A percentile compares a stretch with the other conserved stretches of the same genome.
Evolutionary conservation across 1,140 invertebrate species (phyloP).

Genomic region (Trichoplusia ni): DNA sequence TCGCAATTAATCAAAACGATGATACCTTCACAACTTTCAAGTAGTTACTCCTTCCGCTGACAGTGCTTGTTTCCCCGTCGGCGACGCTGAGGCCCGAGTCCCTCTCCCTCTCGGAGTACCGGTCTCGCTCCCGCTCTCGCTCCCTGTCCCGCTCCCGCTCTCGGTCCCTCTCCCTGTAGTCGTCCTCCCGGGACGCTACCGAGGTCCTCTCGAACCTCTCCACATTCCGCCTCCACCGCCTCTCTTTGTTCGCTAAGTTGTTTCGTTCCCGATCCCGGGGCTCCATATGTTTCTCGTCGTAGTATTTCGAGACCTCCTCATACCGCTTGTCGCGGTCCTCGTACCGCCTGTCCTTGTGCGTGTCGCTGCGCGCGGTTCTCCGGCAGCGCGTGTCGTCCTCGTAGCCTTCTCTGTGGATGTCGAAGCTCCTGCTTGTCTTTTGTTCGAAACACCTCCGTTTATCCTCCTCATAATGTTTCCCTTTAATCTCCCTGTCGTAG

Average conservation of each 20-base stretch:
- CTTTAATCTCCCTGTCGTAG: conserved; percentile 42
- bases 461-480: conserved; percentile 49
- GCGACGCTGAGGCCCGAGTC: conserved; percentile 70
- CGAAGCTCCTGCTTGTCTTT: conserved; percentile 67
- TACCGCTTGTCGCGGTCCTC: conserved; percentile 53
- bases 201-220: conserved; percentile 66
- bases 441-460: conserved; percentile 54
- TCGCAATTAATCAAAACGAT: too few relatives aligned
- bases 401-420: conserved; percentile 54
- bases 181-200: conserved; percentile 60
- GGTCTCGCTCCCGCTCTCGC: conserved; percentile 31
- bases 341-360: conserved; percentile 47
- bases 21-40: conserved; percentile 69
- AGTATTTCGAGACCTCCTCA: conserved; percentile 60
- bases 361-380: conserved; percentile 59
- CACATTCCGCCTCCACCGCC: conserved; percentile 44
- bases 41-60: conserved; percentile 68
- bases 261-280: conserved; percentile 42
- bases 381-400: conserved; percentile 46
- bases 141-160: conserved; percentile 29
- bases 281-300: conserved; percentile 52
- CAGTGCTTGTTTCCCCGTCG: conserved; percentile 65
- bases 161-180: conserved; percentile 45
- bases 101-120: conserved; percentile 62
- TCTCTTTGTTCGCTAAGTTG: conserved; percentile 45